Evolutionary conservation across 2,888 invertebrate species (phyloP), one percentile per base, ranked within the genome.

Genomic region (Lagria hirta): DNA sequence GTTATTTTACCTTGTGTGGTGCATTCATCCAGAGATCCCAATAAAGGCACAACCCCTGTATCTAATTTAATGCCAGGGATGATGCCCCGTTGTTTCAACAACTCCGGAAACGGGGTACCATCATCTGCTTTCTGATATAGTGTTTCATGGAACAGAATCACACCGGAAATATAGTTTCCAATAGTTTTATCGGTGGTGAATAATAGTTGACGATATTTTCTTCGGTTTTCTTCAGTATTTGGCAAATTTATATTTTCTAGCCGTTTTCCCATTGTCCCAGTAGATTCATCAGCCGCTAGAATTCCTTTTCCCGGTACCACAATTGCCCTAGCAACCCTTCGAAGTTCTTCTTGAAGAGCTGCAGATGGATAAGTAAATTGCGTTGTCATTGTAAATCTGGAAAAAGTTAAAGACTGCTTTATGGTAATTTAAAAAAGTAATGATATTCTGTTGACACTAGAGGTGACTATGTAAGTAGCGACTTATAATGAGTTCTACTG

Each of bases 81-180:
- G 75, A 96, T 95, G 57, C 89, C 88, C 49, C 85, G 82, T 71
- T 91, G 83, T 75, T 88, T 87, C 68, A 96, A 72, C 38, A 94
- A 71, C 48, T 92, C 79, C 16, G 89, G 84, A 72, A 96, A 87
- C 3, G 89, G 85, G 1, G 86, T 86, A 52, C 82, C 86, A 66
- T 93, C 88, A 51, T 91, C 91, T 34, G 90, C 80, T 74, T 93
- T 95, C 79, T 99, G 98, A 80, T 97, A 95, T 48, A 98, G 78
- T 2, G 98, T 98, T 77, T 99, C 99, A 75, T 99, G 94, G 83
- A 91, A 99, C 58, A 99, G 80, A 69, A 99, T 99, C 42, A 99
- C 98, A 21, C 98, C 99, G 40, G 95, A 95, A 69, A 98, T 85
- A 77, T 92, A 83, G 55, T 88, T 80, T 15, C 81, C 78, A 14